Conservation (phyloP, 2,113 vertebrate genomes). For the Percina caprodes region DNA sequence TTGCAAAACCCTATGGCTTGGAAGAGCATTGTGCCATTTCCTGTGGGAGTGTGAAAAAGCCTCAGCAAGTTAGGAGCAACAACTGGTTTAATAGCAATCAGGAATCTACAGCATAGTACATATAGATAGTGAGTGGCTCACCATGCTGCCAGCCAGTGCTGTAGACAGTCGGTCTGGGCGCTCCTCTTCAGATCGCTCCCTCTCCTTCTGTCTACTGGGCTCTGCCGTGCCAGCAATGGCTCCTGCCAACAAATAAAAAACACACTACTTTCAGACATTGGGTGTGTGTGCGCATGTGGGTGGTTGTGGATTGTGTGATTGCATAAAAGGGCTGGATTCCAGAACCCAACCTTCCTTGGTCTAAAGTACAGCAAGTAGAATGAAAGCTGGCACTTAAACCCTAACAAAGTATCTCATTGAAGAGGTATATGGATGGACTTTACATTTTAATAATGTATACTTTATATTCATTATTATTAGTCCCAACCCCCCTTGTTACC, state of each 20-base stretch:
- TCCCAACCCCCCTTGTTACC: neutral
- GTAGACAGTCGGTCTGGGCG: conserved; percentile 61
- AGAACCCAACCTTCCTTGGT: conserved; percentile 19
- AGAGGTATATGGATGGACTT: neutral
- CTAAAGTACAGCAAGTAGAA: conserved; percentile 41
- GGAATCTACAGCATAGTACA: neutral
- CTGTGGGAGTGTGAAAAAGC: conserved; percentile 11
- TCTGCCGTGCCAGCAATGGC: conserved; percentile 67
- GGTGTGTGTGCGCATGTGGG: conserved; percentile 23
- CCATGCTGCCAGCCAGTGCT: conserved; percentile 79
- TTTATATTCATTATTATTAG: no score
- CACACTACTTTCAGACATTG: conserved; percentile 55
- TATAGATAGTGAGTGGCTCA: conserved; percentile 63
- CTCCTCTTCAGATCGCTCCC: conserved; percentile 73
- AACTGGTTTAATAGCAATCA: neutral
- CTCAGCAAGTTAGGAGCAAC: conserved; percentile 1
- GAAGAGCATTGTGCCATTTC: conserved; percentile 28
- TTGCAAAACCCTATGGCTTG: conserved; percentile 34
- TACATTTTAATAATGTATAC: no score
- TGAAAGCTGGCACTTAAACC: conserved; percentile 22
- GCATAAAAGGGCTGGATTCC: conserved; percentile 36
- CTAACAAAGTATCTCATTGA: neutral
- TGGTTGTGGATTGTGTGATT: conserved; percentile 20
- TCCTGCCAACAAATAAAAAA: conserved; percentile 71
- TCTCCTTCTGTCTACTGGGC: conserved; percentile 71